Evolutionary conservation across 2,113 vertebrate species (phyloP).

Genomic region (Pomatostomus ruficeps): DNA sequence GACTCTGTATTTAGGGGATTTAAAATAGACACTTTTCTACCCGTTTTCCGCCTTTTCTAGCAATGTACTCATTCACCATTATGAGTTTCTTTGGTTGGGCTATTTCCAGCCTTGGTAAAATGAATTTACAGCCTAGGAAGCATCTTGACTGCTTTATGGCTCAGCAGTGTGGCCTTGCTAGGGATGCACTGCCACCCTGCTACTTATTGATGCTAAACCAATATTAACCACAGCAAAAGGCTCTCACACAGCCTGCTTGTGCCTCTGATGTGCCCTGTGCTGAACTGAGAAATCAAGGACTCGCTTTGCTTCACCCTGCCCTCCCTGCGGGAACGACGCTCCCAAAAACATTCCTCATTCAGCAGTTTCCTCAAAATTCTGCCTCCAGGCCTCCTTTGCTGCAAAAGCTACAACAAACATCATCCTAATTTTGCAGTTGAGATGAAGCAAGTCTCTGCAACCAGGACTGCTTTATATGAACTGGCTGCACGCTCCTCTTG

Average conservation of each 20-base stretch:
- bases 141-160: neutral
- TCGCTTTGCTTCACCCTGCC: neutral
- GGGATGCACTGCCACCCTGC: neutral
- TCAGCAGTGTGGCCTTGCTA: neutral
- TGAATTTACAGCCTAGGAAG: neutral
- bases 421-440: neutral
- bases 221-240: neutral
- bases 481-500: neutral
- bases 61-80: neutral
- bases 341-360: neutral
- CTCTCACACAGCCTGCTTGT: neutral
- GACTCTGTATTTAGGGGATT: neutral
- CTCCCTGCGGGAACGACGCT: accelerated
- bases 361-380: neutral
- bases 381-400: neutral
- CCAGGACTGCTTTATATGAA: neutral
- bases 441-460: neutral
- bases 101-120: neutral
- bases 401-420: neutral
- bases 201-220: neutral
- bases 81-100: neutral
- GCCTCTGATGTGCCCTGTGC: neutral
- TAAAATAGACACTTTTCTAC: neutral
- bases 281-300: neutral
- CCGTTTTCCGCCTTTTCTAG: neutral